phyloP scores from a whole-genome alignment of 2,888 invertebrate genomes.

The Melanophora roralis region DNA sequence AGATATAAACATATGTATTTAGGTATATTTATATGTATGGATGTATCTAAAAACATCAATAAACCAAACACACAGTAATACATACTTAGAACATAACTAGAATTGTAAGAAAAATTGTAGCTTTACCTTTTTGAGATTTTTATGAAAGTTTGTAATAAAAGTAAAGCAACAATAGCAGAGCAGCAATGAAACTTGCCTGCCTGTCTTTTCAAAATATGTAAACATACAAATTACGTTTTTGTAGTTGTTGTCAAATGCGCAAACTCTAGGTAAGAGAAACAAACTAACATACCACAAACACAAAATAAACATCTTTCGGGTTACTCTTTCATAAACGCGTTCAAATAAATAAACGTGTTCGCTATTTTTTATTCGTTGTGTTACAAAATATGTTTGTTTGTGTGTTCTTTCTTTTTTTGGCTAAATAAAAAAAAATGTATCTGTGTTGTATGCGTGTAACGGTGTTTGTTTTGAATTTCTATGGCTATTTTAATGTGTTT shows the following conservation, averaged over 20 bases:
- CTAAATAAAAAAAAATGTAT: no score
- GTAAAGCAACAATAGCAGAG: constrained; percentile 9
- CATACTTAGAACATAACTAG: constrained; percentile 21
- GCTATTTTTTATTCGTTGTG: neutral
- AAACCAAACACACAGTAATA: neutral
- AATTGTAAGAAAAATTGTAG: constrained; percentile 34
- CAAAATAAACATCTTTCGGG: neutral
- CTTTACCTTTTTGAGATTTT: constrained; percentile 38
- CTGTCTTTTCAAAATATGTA: constrained; percentile 39
- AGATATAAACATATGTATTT: no score
- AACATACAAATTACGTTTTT: constrained; percentile 29
- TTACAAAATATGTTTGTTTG: constrained; percentile 10
- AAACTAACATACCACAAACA: constrained; percentile 1
- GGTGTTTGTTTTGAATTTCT: constrained; percentile 53
- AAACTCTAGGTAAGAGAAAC: constrained; percentile 33
- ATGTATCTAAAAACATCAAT: constrained; percentile 3
- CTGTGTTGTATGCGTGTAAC: constrained; percentile 13
- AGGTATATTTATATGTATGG: constrained; percentile 56
- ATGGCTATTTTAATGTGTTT: constrained; percentile 20
- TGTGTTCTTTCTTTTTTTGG: neutral
- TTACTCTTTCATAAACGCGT: neutral
- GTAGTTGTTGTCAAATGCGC: constrained; percentile 50
- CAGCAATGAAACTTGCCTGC: constrained; percentile 16
- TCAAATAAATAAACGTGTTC: neutral
- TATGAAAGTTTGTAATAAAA: constrained; percentile 43